Percentiles rank a stretch among this genome's conserved stretches.
Conservation (phyloP, 1,140 invertebrate species). For the Zaprionus ghesquierei region DNA sequence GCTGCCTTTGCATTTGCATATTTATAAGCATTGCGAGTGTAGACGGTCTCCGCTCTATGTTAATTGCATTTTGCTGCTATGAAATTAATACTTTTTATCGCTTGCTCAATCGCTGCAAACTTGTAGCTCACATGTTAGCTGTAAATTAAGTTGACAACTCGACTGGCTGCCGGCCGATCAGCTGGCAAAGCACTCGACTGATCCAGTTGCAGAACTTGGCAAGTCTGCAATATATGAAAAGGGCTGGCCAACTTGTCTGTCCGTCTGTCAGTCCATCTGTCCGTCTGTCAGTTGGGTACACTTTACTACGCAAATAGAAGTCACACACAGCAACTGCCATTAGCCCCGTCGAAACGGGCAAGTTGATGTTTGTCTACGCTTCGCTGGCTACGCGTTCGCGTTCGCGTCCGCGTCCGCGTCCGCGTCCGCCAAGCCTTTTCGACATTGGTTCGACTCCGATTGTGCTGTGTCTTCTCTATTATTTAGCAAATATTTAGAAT, state of each 20-base stretch:
- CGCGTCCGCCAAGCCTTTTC: conserved; percentile 16
- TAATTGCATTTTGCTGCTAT: conserved; percentile 74
- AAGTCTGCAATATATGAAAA: no score
- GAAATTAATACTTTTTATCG: conserved; percentile 81
- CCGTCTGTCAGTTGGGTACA: conserved; percentile 55
- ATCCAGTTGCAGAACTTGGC: not conserved
- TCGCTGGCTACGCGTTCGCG: conserved; percentile 19
- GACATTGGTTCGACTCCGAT: conserved; percentile 34
- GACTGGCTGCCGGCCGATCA: conserved; percentile 60
- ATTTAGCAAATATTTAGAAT: conserved; percentile 82
- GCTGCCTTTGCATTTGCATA: conserved; percentile 59
- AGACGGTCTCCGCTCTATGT: conserved; percentile 53
- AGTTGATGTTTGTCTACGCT: conserved; percentile 64
- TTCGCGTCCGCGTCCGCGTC: no score
- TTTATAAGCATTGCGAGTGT: conserved; percentile 73
- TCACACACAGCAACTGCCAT: conserved; percentile 68
- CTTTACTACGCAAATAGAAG: conserved; percentile 74
- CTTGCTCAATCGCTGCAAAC: conserved; percentile 77
- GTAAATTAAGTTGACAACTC: conserved; percentile 81
- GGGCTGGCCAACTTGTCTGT: conserved; percentile 18
- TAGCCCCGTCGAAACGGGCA: conserved; percentile 45
- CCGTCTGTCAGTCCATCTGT: conserved; percentile 38
- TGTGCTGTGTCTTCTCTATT: conserved; percentile 62
- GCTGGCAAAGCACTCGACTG: conserved; percentile 11
- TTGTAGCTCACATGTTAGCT: conserved; percentile 81